Base-by-base conservation (phyloP, 2,888 invertebrate genomes). In the Caenorhabditis drosophilae region DNA sequence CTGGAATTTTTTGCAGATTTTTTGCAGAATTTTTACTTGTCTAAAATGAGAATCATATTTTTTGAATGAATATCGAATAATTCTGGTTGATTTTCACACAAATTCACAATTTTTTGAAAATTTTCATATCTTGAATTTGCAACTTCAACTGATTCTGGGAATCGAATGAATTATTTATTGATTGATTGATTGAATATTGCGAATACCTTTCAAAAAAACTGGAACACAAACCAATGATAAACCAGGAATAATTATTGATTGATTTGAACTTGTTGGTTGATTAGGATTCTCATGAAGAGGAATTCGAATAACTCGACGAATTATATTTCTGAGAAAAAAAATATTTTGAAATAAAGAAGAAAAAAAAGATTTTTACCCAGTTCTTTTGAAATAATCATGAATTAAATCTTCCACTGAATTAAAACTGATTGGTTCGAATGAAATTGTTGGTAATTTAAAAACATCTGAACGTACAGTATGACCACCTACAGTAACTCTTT, bases 11-110 rank as follows among this genome's bases (percentile, higher is more conserved):
- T 36, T 9, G 11, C 4, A 4, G n/a, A 9, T n/a, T 4, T n/a
- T 36, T 16, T 22, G 36, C 15, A 42, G 2, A 22, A 50, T 34
- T 46, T 63, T 62, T 34, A 75, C 75, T 72, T 61, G 25, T 77
- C 78, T 23, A 78, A 38, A 18, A 77, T 63, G 27, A 68, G 63
- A 48, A 78, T 50, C 68, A 76, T 67, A 46, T 76, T 70, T 36
- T 75, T 62, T 18, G 78, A 67, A 23, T 75, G 73, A 18, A 63
- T 60, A 42, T 78, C 78, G 31, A 78, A 51, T 41, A 57, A 45
- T 50, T 67, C 67, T 15, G 67, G 64, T 23, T 64, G 55, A 49
- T 67, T 67, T 15, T 59, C 45, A 27, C 64, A 61, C 23, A 67
- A 34, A 48, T 71, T 57, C 25, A 71, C 64, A 1, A 71, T 47